Base-by-base conservation (phyloP, 1,140 invertebrate species). In the Drosophila jambulina region DNA sequence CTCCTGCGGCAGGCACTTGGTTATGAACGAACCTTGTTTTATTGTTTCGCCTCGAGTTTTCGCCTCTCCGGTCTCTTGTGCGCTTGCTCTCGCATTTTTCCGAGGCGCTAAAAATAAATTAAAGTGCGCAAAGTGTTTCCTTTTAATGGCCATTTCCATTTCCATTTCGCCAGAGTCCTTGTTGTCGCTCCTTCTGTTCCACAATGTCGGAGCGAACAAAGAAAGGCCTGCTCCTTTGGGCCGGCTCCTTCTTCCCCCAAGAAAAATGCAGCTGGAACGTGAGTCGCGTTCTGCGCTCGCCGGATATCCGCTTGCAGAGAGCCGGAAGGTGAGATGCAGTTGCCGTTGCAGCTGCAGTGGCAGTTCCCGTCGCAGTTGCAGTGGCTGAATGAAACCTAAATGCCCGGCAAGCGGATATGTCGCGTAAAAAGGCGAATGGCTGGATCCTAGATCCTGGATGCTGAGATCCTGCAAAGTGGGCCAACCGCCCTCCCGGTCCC, bases 371-470 rank as follows among this genome's bases (percentile, higher is more conserved):
- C n/a, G 40, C 40, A 19, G 40, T 43, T 9, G 42, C 42, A 56
- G 32, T 34, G 48, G 59, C 42, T 87, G 75, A 87, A 87, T 67
- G 83, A 71, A 86, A 87, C 79, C 83, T 76, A 86, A 86, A 87
- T 77, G 84, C 77, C 80, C 80, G 84, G 84, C 84, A 74, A 88
- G 69, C 84, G 84, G 84, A 87, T 87, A 83, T 88, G 84, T 87
- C 85, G 84, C 84, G 78, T 83, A 71, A 84, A 83, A 80, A 78
- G 72, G 58, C 68, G 79, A 80, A 87, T 69, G 79, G 53, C 49
- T 59, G 82, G 25, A 70, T 53, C 58, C 78, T 75, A 72, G 38
- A 42, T n/a, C 63, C 45, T 48, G 59, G 15, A 29, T 48, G 12
- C 62, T 13, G 27, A 29, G 27, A 61, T 21, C 19, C 42, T 38